Evolutionary conservation across 2,797 vertebrate genomes (phyloP).

Genomic region (Myiothlypis coronata): DNA sequence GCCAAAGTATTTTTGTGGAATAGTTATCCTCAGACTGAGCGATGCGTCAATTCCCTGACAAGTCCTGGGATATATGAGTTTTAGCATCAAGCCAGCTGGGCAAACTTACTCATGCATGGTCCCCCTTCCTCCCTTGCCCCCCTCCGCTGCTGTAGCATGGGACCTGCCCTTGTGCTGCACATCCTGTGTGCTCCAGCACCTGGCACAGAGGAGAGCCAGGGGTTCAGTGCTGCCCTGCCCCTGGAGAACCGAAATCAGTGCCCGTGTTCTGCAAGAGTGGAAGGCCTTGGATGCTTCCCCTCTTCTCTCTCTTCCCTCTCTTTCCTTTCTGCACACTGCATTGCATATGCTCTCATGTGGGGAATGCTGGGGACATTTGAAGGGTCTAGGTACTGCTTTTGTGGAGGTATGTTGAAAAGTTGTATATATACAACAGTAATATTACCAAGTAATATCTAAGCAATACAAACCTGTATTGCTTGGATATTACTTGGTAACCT

Average conservation of each 20-base stretch:
- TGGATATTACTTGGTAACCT: neutral
- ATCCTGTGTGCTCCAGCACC: neutral
- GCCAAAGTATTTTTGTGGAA: neutral
- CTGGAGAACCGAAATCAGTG: neutral
- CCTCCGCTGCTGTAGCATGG: neutral
- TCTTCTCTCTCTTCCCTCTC: neutral
- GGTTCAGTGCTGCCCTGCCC: neutral
- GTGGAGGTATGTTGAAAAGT: neutral
- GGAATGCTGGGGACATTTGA: neutral
- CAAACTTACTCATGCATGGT: accelerated
- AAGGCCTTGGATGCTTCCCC: accelerated
- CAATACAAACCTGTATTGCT: neutral
- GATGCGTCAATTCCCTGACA: neutral
- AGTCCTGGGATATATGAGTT: neutral
- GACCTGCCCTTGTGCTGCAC: neutral
- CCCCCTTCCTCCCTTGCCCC: accelerated
- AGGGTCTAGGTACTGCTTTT: neutral
- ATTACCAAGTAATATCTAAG: neutral
- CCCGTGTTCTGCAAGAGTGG: accelerated
- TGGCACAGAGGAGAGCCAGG: too few species aligned
- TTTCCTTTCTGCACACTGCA: neutral
- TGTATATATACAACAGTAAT: neutral
- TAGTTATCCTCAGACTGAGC: neutral
- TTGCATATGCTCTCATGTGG: neutral
- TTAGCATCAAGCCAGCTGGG: neutral